A percentile compares a stretch with the other conserved stretches of the same genome.
Evolutionary conservation across 2,888 invertebrate species (phyloP).

Genomic region (Tenthredo scrophulariae): DNA sequence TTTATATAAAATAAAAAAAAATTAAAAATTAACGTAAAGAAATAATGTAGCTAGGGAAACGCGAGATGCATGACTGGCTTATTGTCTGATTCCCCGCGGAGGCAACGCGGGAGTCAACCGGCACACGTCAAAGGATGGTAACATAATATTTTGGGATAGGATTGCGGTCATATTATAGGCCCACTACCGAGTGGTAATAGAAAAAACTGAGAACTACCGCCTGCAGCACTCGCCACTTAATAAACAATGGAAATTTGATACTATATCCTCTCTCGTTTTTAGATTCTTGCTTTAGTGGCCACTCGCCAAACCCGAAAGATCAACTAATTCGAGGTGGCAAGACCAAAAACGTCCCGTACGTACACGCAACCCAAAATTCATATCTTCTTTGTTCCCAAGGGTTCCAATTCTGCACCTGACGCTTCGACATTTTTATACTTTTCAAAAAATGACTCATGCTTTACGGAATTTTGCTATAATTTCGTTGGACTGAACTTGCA

Average conservation of each 20-base stretch:
- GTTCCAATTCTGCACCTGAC: slow-evolving; percentile 24
- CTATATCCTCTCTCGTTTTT: not conserved
- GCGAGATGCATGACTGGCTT: slow-evolving; percentile 1
- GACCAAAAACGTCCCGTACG: slow-evolving; percentile 14
- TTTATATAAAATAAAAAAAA: not conserved
- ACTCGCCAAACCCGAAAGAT: slow-evolving; percentile 5
- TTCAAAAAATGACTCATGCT: too few species aligned
- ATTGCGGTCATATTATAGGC: slow-evolving; percentile 59
- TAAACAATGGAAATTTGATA: slow-evolving; percentile 47
- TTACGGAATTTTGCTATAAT: too few species aligned
- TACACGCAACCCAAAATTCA: slow-evolving; percentile 10
- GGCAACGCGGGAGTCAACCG: slow-evolving; percentile 52
- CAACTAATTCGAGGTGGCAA: slow-evolving; percentile 48
- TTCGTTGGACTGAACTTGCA: not conserved
- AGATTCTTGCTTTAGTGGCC: not conserved
- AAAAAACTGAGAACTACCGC: slow-evolving; percentile 48
- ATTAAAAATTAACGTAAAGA: too few species aligned
- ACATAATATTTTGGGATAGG: slow-evolving; percentile 71
- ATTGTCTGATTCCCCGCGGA: slow-evolving; percentile 46
- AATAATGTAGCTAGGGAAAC: not conserved
- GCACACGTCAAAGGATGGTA: slow-evolving; percentile 70
- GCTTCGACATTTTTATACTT: not conserved
- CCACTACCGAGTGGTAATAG: slow-evolving; percentile 65
- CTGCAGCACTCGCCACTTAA: not conserved
- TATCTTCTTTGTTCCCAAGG: slow-evolving; percentile 7